Conservation (phyloP, 1,140 invertebrate species). For the Ectropis grisescens region DNA sequence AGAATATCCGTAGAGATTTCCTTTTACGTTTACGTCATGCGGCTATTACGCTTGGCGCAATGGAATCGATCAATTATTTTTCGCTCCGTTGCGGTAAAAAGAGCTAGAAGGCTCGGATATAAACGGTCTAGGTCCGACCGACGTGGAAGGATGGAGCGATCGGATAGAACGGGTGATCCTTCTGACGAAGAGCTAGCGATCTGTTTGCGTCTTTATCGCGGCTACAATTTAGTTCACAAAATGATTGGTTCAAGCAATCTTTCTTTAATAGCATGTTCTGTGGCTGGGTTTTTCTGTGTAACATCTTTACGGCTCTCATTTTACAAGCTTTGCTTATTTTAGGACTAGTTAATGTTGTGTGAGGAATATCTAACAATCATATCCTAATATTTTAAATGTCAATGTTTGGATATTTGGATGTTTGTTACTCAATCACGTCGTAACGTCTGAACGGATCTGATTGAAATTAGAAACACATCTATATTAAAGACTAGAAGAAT, state of each 20-base stretch:
- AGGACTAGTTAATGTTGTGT: no score
- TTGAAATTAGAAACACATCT: no score
- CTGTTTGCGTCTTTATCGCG: conserved; percentile 44
- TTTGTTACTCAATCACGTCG: no score
- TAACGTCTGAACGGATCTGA: no score
- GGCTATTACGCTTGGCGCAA: conserved; percentile 33
- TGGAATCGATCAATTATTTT: conserved; percentile 60
- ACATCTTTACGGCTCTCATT: no score
- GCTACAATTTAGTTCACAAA: conserved; percentile 18
- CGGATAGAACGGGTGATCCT: conserved; percentile 25
- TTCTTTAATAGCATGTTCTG: conserved; percentile 3
- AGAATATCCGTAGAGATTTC: conserved; percentile 13
- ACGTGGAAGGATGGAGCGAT: conserved; percentile 45
- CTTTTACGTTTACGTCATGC: conserved; percentile 36
- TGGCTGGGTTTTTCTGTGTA: no score
- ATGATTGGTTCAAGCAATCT: conserved; percentile 9
- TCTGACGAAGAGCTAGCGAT: conserved; percentile 47
- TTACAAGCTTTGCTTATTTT: no score
- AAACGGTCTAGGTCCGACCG: conserved; percentile 30
- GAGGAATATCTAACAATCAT: no score
- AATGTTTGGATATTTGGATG: no score
- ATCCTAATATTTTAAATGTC: no score
- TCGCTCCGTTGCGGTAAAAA: conserved; percentile 46
- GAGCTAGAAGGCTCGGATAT: conserved; percentile 40
- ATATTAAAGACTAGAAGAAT: no score